phyloP scores from a whole-genome alignment of 2,797 vertebrate genomes.

The Sylvilagus floridanus region DNA sequence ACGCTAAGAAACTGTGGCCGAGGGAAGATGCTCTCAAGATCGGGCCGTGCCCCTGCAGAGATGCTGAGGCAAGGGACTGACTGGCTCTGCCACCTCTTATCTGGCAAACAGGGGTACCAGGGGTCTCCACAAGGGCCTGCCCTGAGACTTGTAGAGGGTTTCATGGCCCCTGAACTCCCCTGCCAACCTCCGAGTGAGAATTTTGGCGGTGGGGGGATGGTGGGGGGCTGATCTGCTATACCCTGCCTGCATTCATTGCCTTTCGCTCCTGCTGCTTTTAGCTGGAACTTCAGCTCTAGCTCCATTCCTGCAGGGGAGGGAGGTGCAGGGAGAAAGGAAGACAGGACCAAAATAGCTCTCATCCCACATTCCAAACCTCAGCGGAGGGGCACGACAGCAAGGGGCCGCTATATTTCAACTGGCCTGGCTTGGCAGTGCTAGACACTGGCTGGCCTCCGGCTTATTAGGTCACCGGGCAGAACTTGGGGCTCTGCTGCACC shows the following conservation, averaged over 20 bases:
- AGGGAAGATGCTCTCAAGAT: background rate
- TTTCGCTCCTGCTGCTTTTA: conserved; percentile 18
- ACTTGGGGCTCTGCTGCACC: conserved; percentile 50
- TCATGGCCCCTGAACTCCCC: background rate
- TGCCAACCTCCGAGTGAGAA: background rate
- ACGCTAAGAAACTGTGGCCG: background rate
- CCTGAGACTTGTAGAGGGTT: background rate
- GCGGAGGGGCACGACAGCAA: conserved; percentile 52
- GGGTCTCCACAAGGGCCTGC: background rate
- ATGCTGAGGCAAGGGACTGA: background rate
- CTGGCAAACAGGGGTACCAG: background rate
- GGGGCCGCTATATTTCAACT: conserved; percentile 44
- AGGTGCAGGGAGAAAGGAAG: conserved; percentile 55
- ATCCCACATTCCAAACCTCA: conserved; percentile 67
- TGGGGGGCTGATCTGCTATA: background rate
- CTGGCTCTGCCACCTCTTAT: conserved; percentile 2
- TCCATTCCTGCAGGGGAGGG: conserved; percentile 46
- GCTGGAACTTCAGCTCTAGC: conserved; percentile 34
- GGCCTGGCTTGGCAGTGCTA: conserved; percentile 42
- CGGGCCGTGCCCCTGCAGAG: background rate
- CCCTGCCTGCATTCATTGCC: background rate
- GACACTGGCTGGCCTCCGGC: conserved; percentile 55
- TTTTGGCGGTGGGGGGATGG: too few species aligned
- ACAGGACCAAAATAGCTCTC: conserved; percentile 78
- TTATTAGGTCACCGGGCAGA: conserved; percentile 58